phyloP scores from a whole-genome alignment of 2,888 invertebrate genomes.

The Rotaria macrura region DNA sequence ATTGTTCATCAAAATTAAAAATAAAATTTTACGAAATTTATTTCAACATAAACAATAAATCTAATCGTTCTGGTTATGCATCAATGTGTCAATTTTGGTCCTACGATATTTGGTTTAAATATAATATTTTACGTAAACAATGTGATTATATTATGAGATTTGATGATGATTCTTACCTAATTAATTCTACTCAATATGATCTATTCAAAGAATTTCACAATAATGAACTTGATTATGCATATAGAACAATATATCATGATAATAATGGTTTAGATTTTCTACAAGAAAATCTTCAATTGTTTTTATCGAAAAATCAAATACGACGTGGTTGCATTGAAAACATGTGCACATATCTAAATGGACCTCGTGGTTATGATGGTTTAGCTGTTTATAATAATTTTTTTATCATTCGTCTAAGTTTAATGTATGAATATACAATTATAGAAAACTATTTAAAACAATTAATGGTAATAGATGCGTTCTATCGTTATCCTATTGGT shows the following conservation, averaged over 20 bases:
- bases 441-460: slow-evolving; percentile 6
- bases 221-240: background rate
- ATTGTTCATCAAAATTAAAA: background rate
- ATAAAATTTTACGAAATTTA: background rate
- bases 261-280: background rate
- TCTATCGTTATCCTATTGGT: background rate
- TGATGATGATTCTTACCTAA: slow-evolving; percentile 11
- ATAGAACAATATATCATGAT: background rate
- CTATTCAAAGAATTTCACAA: background rate
- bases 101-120: background rate
- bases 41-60: background rate
- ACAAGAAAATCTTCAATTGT: background rate
- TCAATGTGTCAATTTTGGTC: slow-evolving; percentile 19
- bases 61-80: background rate
- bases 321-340: background rate
- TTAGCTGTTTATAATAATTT: slow-evolving; percentile 14
- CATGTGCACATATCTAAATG: background rate
- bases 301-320: background rate
- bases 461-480: background rate
- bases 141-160: slow-evolving; percentile 1
- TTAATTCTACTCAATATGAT: background rate
- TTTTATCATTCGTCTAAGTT: background rate
- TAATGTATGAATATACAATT: background rate
- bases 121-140: background rate
- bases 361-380: background rate